A percentile compares a stretch with the other conserved stretches of the same genome.
These are phyloP conservation scores for Sinohyriopsis cumingii DNA, from an alignment of 2,888 invertebrate genomes.

Conservation along the genomic window DNA sequence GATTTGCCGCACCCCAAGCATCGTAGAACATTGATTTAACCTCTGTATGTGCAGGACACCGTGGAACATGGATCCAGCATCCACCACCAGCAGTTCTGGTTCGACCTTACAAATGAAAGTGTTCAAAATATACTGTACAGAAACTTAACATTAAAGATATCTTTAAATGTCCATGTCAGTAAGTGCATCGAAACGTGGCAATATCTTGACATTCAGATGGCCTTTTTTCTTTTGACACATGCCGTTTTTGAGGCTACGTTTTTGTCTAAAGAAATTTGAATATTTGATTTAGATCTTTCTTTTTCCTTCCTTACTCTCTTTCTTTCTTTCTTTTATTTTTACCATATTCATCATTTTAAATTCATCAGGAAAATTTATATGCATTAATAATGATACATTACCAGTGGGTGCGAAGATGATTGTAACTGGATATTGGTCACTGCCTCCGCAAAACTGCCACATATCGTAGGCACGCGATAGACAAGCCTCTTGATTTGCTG, in stretches of 20 bases:
- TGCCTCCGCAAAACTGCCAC: conserved; percentile 43
- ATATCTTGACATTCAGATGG: too few species aligned
- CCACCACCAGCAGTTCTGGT: conserved; percentile 41
- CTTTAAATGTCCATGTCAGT: too few species aligned
- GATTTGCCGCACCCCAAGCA: conserved; percentile 40
- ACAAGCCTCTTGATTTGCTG: conserved; percentile 31
- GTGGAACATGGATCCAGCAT: conserved; percentile 48
- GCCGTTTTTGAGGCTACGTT: too few species aligned
- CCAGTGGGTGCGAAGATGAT: conserved; percentile 53
- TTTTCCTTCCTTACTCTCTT: too few species aligned
- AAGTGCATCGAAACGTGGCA: too few species aligned
- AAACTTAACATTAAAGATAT: too few species aligned
- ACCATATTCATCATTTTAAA: too few species aligned
- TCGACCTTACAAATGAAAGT: conserved; percentile 27
- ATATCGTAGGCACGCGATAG: conserved; percentile 31
- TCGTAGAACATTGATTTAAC: conserved; percentile 41
- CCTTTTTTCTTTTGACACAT: too few species aligned
- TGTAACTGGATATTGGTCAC: conserved; percentile 32
- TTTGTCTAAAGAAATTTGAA: too few species aligned
- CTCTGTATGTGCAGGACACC: conserved; percentile 34
- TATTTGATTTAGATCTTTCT: too few species aligned
- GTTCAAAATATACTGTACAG: not conserved
- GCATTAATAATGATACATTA: conserved; percentile 13
- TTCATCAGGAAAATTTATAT: too few species aligned
- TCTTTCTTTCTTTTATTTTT: too few species aligned